Conservation (phyloP, 2,888 invertebrate species). For the Blastobasis lacticolella region DNA sequence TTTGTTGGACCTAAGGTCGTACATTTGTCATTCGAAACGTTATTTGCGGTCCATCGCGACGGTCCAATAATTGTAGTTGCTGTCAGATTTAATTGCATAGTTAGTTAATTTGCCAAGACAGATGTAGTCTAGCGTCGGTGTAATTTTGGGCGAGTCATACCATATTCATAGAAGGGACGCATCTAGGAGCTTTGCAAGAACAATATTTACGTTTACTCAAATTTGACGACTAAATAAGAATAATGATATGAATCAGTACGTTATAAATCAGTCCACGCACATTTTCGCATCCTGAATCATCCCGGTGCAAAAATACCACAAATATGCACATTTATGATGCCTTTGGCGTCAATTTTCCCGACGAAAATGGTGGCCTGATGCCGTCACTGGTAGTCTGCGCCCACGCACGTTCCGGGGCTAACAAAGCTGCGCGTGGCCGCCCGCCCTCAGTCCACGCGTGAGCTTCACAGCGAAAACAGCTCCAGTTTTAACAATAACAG, state of each 20-base stretch:
- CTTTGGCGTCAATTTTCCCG: too few species aligned
- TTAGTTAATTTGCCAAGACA: constrained; percentile 56
- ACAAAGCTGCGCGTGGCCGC: constrained; percentile 46
- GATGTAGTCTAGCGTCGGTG: constrained; percentile 27
- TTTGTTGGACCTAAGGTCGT: background rate
- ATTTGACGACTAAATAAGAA: too few species aligned
- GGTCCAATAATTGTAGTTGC: constrained; percentile 13
- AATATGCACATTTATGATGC: too few species aligned
- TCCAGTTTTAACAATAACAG: constrained; percentile 17
- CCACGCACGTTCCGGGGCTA: constrained; percentile 53
- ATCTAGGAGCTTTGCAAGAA: too few species aligned
- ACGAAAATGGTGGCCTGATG: background rate
- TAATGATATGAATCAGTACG: too few species aligned
- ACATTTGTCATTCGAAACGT: background rate
- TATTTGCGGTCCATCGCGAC: background rate
- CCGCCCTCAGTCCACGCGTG: constrained; percentile 51
- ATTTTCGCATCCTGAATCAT: too few species aligned
- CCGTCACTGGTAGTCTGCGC: constrained; percentile 18
- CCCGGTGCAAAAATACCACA: too few species aligned
- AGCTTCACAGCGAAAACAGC: constrained; percentile 51
- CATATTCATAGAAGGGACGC: too few species aligned
- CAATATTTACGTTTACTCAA: too few species aligned
- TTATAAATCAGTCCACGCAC: too few species aligned
- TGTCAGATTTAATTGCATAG: constrained; percentile 42
- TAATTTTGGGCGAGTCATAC: background rate